Evolutionary conservation across 2,888 invertebrate species (phyloP), one percentile per base, ranked within the genome.

Genomic region (Ormyrus thymus): DNA sequence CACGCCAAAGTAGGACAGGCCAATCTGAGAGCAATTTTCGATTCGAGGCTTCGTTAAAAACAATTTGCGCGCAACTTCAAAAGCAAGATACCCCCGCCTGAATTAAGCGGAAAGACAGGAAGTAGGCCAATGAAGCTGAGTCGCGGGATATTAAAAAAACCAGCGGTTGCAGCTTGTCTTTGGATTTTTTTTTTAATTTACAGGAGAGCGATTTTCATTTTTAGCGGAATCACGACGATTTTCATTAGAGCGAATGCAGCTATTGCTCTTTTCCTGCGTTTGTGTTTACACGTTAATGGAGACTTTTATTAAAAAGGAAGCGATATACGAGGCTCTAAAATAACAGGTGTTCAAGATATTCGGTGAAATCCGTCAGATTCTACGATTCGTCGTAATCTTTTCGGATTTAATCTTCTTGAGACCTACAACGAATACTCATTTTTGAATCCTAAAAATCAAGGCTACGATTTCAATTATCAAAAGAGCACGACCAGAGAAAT

Each of bases 11-110:
- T 29, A 29, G 29, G 29, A 29, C 48, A 15, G 45, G 68, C 78
- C 78, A 73, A 78, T 78, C 72, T 73, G 66, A 73, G 73, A 62
- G 45, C 73, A 73, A 73, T 73, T 72, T 68, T 61, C 4, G 9
- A 43, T 11, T 9, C 56, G 11, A 59, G 53, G 43, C 68, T 64
- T 65, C 71, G 77, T 72, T 77, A 77, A 77, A 77, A 77, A 66
- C 77, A 66, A 72, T 77, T 77, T 46, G 51, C 15, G 43, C 15
- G 53, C 15, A 7, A 9, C 65, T 43, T 55, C 55, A 68, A 61
- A 61, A n/a, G 53, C 29, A 4, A 29, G 29, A 29, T 29, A 29
- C 29, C 29, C 29, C 29, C 29, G 29, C 29, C 13, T n/a, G 62
- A 61, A 62, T 72, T 53, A 71, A 70, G 51, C 61, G 71, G 6